Percentiles rank a stretch among this genome's conserved stretches.
Conservation (phyloP, 2,888 invertebrate genomes). For the Euproctis similis region DNA sequence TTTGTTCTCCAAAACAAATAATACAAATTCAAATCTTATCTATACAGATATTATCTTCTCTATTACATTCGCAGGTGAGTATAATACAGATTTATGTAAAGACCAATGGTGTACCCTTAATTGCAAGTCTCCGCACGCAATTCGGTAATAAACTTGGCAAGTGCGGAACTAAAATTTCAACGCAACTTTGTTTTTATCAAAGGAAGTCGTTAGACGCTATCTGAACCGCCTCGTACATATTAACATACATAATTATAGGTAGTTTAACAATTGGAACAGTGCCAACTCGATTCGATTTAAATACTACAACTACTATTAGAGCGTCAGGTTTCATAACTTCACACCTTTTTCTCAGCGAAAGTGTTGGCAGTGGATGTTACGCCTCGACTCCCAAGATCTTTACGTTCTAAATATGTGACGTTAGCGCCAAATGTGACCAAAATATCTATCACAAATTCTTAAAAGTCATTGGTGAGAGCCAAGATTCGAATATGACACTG, state of each 20-base stretch:
- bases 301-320: conserved; percentile 53
- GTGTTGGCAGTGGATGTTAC: too few species aligned
- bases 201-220: conserved; percentile 74
- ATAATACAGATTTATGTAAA: conserved; percentile 73
- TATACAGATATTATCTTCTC: conserved; percentile 39
- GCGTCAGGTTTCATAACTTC: conserved; percentile 62
- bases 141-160: conserved; percentile 68
- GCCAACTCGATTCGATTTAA: conserved; percentile 60
- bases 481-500: too few species aligned
- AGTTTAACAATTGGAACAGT: conserved; percentile 64
- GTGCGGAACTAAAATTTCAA: conserved; percentile 73
- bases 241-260: conserved; percentile 75
- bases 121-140: conserved; percentile 62
- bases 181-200: conserved; percentile 74
- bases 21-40: conserved; percentile 29
- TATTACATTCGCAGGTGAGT: conserved; percentile 60
- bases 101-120: conserved; percentile 57
- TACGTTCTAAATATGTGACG: neutral
- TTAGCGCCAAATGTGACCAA: neutral
- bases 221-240: conserved; percentile 68
- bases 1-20: conserved; percentile 8
- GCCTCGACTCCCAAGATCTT: conserved; percentile 21
- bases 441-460: neutral
- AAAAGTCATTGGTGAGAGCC: neutral
- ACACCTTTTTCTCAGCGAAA: too few species aligned